Conservation (phyloP, 1,140 invertebrate species). For the Orius laevigatus region DNA sequence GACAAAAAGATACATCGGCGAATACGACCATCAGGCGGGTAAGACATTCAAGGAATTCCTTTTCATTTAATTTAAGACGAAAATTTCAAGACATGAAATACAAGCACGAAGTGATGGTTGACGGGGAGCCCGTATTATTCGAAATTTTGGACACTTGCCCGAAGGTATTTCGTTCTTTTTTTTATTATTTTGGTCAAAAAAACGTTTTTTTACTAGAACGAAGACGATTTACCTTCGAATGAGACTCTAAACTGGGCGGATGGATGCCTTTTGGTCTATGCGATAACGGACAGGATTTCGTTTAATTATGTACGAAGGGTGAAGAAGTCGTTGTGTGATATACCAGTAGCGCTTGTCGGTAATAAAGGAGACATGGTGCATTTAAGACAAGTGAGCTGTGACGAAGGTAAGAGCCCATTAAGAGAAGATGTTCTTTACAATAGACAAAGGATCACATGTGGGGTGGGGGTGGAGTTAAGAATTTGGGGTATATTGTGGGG, state of each 20-base stretch:
- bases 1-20: constrained; percentile 78
- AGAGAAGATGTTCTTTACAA: background rate
- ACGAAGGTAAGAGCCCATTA: constrained; percentile 41
- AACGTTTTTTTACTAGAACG: constrained; percentile 31
- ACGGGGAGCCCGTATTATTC: constrained; percentile 76
- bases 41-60: constrained; percentile 21
- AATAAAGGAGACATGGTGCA: constrained; percentile 90
- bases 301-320: constrained; percentile 69
- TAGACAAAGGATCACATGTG: background rate
- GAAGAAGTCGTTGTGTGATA: constrained; percentile 49
- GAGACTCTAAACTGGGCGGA: constrained; percentile 78
- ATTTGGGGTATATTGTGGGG: background rate
- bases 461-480: background rate
- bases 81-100: constrained; percentile 60
- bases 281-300: constrained; percentile 72
- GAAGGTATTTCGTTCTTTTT: constrained; percentile 63
- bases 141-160: constrained; percentile 86
- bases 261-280: constrained; percentile 74
- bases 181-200: too few relatives aligned
- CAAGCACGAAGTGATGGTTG: constrained; percentile 78
- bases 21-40: constrained; percentile 86
- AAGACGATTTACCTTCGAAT: constrained; percentile 52
- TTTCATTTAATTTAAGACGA: constrained; percentile 7
- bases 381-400: constrained; percentile 68
- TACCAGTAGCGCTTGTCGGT: constrained; percentile 61